Evolutionary conservation across 2,113 vertebrate species (phyloP), one percentile per base, ranked within the genome.

Genomic region (Tyrannus savana): DNA sequence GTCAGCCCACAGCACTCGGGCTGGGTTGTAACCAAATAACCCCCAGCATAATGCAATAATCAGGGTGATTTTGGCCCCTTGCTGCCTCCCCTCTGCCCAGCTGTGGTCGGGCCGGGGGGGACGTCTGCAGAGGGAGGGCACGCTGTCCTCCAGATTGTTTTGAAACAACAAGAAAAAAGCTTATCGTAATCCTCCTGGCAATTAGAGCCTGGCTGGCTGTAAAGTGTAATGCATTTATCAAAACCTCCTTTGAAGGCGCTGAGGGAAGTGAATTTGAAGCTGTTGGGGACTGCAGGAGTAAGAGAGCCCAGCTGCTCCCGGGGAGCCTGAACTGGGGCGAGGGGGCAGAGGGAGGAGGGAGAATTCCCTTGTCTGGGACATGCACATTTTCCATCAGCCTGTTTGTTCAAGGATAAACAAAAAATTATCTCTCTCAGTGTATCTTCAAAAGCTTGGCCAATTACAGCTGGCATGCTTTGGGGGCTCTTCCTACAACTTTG

Each of bases 141-240:
- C 2, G 42, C 46, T 10, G 62, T 77, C 81, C 94, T 95, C 91
- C 89, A 71, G 94, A 94, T 77, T 92, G 86, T 94, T 96, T 96
- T 91, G 86, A 96, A 97, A 95, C 95, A 97, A 96, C 78, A 67
- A 79, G 73, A 87, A 96, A 91, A 95, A 93, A 87, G 85, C 94
- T 96, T 96, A 95, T 97, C 94, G 3, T 96, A 96, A 96, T 95
- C 95, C 89, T 95, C 85, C 89, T 90, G 95, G 96, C 92, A 96
- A 96, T 96, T 95, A 97, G 82, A 96, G 95, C 82, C 77, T 83
- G 90, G 75, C 94, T 94, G 95, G 87, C 92, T 93, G 89, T 77
- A 94, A 93, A 95, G 87, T 94, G 84, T 49, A 68, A 90, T n/a
- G 90, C 90, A 93, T 95, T 97, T 97, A 97, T 95, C 96, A 97